Conservation (phyloP, 2,113 vertebrate genomes). For the Oreotrochilus melanogaster region DNA sequence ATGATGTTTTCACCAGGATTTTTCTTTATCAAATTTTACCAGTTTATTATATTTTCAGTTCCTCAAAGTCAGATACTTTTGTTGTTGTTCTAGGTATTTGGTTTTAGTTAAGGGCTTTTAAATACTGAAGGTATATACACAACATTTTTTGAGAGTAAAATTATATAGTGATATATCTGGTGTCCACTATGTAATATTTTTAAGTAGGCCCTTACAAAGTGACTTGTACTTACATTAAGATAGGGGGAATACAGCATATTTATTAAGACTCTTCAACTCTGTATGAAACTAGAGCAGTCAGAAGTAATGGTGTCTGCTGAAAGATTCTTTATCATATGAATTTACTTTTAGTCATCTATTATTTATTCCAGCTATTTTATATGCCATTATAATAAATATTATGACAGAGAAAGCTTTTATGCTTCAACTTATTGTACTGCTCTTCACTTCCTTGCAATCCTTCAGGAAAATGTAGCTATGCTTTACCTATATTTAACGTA, state of each 20-base stretch:
- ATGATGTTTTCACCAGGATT: not conserved
- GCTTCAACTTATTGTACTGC: conserved; percentile 83
- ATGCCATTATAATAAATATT: conserved; percentile 96
- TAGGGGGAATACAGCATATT: conserved; percentile 76
- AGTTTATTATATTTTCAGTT: not conserved
- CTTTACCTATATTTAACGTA: conserved; percentile 93
- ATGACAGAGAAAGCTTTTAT: conserved; percentile 93
- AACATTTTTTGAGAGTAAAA: conserved; percentile 41
- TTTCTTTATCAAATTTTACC: not conserved
- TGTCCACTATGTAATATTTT: conserved; percentile 68
- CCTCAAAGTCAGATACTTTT: not conserved
- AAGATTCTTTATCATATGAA: conserved; percentile 91
- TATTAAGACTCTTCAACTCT: conserved; percentile 85
- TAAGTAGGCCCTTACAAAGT: conserved; percentile 67
- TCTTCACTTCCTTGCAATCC: conserved; percentile 92
- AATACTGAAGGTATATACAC: conserved; percentile 18
- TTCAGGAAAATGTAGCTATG: conserved; percentile 87
- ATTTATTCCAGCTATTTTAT: conserved; percentile 97
- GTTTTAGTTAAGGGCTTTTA: conserved; percentile 55
- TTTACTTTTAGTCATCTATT: conserved; percentile 93
- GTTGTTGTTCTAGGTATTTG: conserved; percentile 9
- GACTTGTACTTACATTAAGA: conserved; percentile 73
- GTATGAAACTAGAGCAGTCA: conserved; percentile 80
- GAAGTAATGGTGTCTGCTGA: conserved; percentile 91
- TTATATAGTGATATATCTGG: conserved; percentile 70